A percentile compares a stretch with the other conserved stretches of the same genome.
Conservation (phyloP, 2,888 invertebrate genomes). For the Dynastes tityus region DNA sequence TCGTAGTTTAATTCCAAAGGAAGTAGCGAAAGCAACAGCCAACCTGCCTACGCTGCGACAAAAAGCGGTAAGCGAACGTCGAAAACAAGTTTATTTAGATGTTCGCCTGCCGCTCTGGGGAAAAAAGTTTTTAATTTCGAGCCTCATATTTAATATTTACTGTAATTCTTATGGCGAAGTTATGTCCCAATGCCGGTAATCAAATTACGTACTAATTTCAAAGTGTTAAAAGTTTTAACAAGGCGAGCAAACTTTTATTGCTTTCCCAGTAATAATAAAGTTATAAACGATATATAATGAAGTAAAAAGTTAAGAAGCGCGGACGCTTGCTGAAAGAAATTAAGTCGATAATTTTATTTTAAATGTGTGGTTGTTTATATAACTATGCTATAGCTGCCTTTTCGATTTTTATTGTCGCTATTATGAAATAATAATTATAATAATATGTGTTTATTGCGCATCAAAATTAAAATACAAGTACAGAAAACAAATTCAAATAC, state of each 20-base stretch:
- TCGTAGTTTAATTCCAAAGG: no score
- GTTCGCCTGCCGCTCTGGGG: not conserved
- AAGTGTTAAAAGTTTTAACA: conserved; percentile 49
- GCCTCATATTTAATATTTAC: conserved; percentile 46
- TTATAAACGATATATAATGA: conserved; percentile 49
- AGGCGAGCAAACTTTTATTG: conserved; percentile 47
- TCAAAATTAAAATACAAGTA: not conserved
- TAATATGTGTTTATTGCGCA: not conserved
- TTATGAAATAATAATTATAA: not conserved
- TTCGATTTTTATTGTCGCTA: not conserved
- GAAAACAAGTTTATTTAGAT: conserved; percentile 34
- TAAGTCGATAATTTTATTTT: conserved; percentile 35
- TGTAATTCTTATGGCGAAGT: conserved; percentile 46
- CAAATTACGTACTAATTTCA: conserved; percentile 49
- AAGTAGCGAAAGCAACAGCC: no score
- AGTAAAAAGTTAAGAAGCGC: conserved; percentile 45
- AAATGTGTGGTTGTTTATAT: not conserved
- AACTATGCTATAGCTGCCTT: not conserved
- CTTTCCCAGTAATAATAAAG: conserved; percentile 47
- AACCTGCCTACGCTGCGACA: no score
- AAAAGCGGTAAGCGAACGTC: not conserved
- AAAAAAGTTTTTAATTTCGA: conserved; percentile 42
- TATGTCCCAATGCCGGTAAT: conserved; percentile 46
- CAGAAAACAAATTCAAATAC: no score
- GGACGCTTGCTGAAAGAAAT: not conserved